Conservation (phyloP, 2,113 vertebrate species). For the Arvicanthis niloticus region DNA sequence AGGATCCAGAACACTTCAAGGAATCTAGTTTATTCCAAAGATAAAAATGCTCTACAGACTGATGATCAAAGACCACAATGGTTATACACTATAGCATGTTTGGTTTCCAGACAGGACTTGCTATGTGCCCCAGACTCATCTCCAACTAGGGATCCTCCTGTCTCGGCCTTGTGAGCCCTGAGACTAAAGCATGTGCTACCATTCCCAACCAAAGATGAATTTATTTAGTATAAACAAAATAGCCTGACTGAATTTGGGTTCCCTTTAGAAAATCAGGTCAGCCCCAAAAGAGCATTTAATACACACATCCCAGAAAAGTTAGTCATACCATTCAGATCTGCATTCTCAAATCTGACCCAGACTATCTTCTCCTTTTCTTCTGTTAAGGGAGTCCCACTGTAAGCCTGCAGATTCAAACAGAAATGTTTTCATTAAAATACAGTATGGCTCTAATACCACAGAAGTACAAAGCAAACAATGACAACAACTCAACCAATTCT, state of each 20-base stretch:
- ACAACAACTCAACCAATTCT: neutral
- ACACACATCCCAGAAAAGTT: slow-evolving; percentile 12
- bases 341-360: slow-evolving; percentile 98
- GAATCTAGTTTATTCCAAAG: neutral
- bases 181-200: no score
- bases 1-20: neutral
- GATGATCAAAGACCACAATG: neutral
- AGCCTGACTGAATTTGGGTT: slow-evolving; percentile 45
- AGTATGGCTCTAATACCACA: slow-evolving; percentile 33
- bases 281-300: slow-evolving; percentile 54
- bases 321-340: slow-evolving; percentile 95
- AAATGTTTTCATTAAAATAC: slow-evolving; percentile 55
- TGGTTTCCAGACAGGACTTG: neutral
- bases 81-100: neutral
- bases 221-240: slow-evolving; percentile 34
- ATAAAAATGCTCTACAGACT: neutral
- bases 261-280: slow-evolving; percentile 42
- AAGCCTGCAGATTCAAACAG: slow-evolving; percentile 89
- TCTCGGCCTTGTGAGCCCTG: neutral
- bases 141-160: neutral
- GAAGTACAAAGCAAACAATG: slow-evolving; percentile 42
- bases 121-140: neutral
- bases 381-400: slow-evolving; percentile 93
- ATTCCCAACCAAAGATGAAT: slow-evolving; percentile 29
- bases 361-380: slow-evolving; percentile 99